Evolutionary conservation across 2,888 invertebrate species (phyloP).

Genomic region (Meiosimyza decipiens): DNA sequence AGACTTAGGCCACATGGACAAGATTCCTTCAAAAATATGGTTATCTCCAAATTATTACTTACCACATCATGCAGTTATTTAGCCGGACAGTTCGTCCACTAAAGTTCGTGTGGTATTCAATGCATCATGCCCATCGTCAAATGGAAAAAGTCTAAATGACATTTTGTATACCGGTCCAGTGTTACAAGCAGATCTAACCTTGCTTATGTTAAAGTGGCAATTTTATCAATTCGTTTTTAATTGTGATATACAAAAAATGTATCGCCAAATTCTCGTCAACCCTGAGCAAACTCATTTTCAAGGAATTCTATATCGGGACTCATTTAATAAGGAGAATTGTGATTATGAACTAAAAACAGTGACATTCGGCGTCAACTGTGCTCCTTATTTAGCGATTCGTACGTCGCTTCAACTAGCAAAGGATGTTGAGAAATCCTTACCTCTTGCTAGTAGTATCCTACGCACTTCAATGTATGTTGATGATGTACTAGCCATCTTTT

Average conservation of each 20-base stretch:
- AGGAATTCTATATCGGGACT: constrained; percentile 27
- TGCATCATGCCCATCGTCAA: constrained; percentile 28
- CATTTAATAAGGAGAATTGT: not conserved
- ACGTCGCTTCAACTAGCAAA: constrained; percentile 32
- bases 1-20: too few species aligned
- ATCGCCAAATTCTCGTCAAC: constrained; percentile 8
- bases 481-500: constrained; percentile 34
- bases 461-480: constrained; percentile 41
- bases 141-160: constrained; percentile 28
- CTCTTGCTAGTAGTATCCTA: constrained; percentile 33
- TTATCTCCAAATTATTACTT: too few species aligned
- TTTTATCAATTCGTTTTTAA: constrained; percentile 10
- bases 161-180: constrained; percentile 25
- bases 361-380: constrained; percentile 35
- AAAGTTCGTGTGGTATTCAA: not conserved
- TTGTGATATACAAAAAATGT: constrained; percentile 27
- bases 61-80: constrained; percentile 14
- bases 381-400: constrained; percentile 34
- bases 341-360: constrained; percentile 33
- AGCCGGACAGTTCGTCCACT: not conserved
- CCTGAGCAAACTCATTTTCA: constrained; percentile 3
- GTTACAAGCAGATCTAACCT: constrained; percentile 16
- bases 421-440: constrained; percentile 26
- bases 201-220: constrained; percentile 6
- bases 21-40: too few species aligned